These are phyloP conservation scores for Zophobas atratus DNA, from an alignment of 1,140 invertebrate species.

Conservation along the genomic window DNA sequence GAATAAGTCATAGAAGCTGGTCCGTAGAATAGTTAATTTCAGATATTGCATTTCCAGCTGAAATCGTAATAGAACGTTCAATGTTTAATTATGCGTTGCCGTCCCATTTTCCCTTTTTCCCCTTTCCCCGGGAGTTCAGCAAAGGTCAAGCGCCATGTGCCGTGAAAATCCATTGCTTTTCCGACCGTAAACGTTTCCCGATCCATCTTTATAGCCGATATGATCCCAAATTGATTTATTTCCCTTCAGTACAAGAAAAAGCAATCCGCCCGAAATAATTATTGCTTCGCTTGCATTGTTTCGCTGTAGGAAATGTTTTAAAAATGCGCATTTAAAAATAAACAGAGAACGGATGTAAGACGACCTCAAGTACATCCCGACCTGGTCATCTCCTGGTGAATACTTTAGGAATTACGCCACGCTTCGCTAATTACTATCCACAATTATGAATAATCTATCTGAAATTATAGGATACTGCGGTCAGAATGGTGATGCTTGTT, in stretches of 20 bases:
- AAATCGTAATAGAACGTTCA: conserved; percentile 16
- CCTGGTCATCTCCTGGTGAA: conserved; percentile 43
- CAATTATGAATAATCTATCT: conserved; percentile 49
- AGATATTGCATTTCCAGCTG: conserved; percentile 25
- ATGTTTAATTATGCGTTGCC: conserved; percentile 33
- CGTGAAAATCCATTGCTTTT: conserved; percentile 1
- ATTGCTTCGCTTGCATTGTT: too few relatives aligned
- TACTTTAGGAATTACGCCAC: conserved; percentile 47
- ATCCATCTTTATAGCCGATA: not conserved
- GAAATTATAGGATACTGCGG: conserved; percentile 51
- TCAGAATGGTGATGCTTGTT: conserved; percentile 48
- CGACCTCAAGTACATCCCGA: conserved; percentile 48
- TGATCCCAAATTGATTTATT: conserved; percentile 25
- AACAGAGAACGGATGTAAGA: conserved; percentile 42
- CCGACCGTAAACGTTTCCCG: not conserved
- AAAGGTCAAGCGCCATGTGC: conserved; percentile 26
- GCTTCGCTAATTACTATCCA: conserved; percentile 48
- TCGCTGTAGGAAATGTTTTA: not conserved
- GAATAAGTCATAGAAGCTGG: conserved; percentile 20
- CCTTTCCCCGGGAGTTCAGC: not conserved
- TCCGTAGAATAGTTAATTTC: conserved; percentile 20
- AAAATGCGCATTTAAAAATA: conserved; percentile 8
- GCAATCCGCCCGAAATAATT: not conserved
- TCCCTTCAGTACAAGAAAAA: not conserved
- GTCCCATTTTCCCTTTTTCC: conserved; percentile 25